A percentile compares a stretch with the other conserved stretches of the same genome.
Conservation (phyloP, 2,113 vertebrate genomes). For the Datnioides undecimradiatus region DNA sequence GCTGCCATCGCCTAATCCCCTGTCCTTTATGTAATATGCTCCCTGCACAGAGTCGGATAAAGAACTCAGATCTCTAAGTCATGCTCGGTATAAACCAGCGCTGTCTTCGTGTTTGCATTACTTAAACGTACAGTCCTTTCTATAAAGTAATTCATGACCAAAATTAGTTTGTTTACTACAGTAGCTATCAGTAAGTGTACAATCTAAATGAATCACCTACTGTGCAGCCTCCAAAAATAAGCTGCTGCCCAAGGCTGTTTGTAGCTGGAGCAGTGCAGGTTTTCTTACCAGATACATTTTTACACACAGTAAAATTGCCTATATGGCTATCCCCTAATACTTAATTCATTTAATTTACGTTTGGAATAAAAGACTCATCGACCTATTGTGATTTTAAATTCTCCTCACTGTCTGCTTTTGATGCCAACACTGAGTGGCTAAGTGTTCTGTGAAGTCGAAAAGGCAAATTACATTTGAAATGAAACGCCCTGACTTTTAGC, state of each 20-base stretch:
- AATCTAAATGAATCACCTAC: neutral
- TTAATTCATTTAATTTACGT: neutral
- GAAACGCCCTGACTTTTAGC: neutral
- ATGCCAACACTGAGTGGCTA: neutral
- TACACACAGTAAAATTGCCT: no score
- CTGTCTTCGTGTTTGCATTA: neutral
- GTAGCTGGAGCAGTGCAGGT: no score
- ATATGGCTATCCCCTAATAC: no score
- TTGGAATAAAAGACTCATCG: neutral
- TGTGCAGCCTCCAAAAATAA: neutral
- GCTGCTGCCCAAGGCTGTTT: neutral
- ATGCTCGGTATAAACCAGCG: neutral
- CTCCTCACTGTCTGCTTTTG: neutral
- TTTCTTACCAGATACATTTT: no score
- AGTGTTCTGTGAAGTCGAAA: neutral
- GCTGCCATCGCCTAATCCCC: constrained; percentile 51
- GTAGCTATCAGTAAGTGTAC: neutral
- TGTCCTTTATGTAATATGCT: constrained; percentile 50
- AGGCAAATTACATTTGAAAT: neutral
- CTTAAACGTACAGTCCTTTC: neutral
- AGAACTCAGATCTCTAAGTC: constrained; percentile 13
- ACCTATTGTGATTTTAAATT: neutral
- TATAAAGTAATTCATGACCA: neutral
- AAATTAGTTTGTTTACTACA: neutral
- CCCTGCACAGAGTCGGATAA: constrained; percentile 39